Evolutionary conservation across 2,888 invertebrate genomes (phyloP), one percentile per base, ranked within the genome.

Genomic region (Aphrophora alni): DNA sequence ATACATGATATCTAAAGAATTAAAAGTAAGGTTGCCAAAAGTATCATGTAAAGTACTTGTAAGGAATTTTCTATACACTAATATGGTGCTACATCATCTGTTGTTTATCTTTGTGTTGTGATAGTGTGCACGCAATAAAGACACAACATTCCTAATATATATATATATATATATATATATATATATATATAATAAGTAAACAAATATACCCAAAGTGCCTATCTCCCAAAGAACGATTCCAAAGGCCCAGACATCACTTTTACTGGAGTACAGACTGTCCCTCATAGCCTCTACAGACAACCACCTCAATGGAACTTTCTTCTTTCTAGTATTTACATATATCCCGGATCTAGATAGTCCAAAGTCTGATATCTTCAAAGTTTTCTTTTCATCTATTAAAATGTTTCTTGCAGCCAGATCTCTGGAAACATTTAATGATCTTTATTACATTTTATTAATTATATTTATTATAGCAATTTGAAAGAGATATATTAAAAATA

Each of bases 321-420:
- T 74, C 44, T 75, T 25, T 38, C 69, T 80, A 24, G 80, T 80
- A 38, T 80, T 80, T 10, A 80, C 80, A 38, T 80, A 80, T 38
- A 80, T 80, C 0, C 80, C 80, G 1, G 75, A 33, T 27, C 80
- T 14, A 0, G 80, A 80, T 17, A 80, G 76, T 14, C 80, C 80
- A 76, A 80, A 80, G 38, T 80, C 80, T 51, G 80, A 80, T 44
- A 80, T 80, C 44, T 80, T 80, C 25, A 80, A 44, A 4, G 80
- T 75, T 21, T 70, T 80, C 38, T 69, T 38, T 38, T 38, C 70
- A 27, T 80, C 80, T 17, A 80, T 69, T n/a, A 80, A 68, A 14
- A 80, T 70, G 44, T 80, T 80, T 28, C 80, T 75, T 12, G 80
- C 80, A 0, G 80, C 80, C 68, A 80, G 27, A 26, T 80, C 80